Percentiles rank a stretch among this genome's conserved stretches.
Evolutionary conservation across 2,113 vertebrate genomes (phyloP).

Genomic region (Uria aalge): DNA sequence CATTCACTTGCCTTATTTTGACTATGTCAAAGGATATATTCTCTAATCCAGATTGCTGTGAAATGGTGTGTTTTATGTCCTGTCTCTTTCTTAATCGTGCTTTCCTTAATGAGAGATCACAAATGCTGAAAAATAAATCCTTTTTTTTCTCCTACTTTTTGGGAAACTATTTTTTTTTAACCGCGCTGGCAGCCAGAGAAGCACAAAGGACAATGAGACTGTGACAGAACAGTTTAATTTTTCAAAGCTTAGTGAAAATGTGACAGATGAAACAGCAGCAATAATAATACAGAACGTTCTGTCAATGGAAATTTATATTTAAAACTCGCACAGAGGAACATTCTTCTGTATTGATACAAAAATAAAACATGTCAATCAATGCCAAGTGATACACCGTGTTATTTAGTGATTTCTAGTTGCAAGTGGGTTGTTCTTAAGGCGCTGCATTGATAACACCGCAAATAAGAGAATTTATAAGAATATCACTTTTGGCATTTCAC

Average conservation of each 20-base stretch:
- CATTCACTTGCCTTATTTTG: neutral
- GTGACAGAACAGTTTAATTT: neutral
- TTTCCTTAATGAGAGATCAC: neutral
- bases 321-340: neutral
- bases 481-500: neutral
- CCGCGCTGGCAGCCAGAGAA: neutral
- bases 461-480: neutral
- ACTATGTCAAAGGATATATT: neutral
- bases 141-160: neutral
- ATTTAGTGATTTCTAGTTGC: neutral
- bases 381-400: neutral
- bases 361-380: slow-evolving; percentile 29
- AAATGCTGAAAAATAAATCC: neutral
- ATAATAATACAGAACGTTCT: slow-evolving; percentile 33
- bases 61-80: neutral
- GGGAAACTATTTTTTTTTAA: neutral
- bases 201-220: neutral
- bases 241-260: neutral
- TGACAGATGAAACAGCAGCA: slow-evolving; percentile 29
- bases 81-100: neutral
- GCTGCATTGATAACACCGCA: neutral
- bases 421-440: neutral
- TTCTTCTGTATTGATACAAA: neutral
- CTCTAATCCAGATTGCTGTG: neutral
- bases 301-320: slow-evolving; percentile 42